Evolutionary conservation across 2,888 invertebrate genomes (phyloP).

Genomic region (Apamea monoglypha): DNA sequence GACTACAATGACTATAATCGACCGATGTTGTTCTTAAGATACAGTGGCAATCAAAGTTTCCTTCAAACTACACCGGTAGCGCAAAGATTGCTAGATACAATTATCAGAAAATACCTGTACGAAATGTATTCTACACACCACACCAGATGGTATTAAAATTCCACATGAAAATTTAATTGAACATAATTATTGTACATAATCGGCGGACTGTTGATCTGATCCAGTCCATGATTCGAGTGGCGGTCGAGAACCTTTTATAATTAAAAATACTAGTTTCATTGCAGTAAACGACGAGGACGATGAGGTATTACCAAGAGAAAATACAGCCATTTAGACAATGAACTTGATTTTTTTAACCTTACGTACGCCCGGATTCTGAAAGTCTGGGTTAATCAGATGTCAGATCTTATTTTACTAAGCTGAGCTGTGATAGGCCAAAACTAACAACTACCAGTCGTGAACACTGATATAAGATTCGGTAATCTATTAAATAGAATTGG

Average conservation of each 20-base stretch:
- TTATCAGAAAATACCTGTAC: slow-evolving; percentile 14
- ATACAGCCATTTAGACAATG: not conserved
- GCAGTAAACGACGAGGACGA: slow-evolving; percentile 50
- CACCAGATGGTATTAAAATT: slow-evolving; percentile 41
- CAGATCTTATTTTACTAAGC: not conserved
- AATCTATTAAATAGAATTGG: not conserved
- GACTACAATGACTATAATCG: no score
- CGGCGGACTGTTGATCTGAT: slow-evolving; percentile 52
- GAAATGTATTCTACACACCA: not conserved
- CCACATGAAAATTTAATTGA: slow-evolving; percentile 46
- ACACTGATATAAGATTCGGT: not conserved
- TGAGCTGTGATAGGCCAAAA: not conserved
- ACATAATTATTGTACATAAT: slow-evolving; percentile 61
- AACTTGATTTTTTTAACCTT: not conserved
- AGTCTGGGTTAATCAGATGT: not conserved
- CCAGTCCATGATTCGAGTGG: slow-evolving; percentile 59
- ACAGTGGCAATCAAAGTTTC: not conserved
- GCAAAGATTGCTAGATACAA: slow-evolving; percentile 3
- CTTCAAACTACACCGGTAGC: not conserved
- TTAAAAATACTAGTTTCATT: slow-evolving; percentile 62
- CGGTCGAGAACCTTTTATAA: slow-evolving; percentile 65
- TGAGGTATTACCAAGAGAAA: slow-evolving; percentile 25
- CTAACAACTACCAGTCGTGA: not conserved
- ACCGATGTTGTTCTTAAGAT: not conserved
- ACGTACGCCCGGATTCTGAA: not conserved